Evolutionary conservation across 2,888 invertebrate species (phyloP).

Genomic region (Odontocolon sp.): DNA sequence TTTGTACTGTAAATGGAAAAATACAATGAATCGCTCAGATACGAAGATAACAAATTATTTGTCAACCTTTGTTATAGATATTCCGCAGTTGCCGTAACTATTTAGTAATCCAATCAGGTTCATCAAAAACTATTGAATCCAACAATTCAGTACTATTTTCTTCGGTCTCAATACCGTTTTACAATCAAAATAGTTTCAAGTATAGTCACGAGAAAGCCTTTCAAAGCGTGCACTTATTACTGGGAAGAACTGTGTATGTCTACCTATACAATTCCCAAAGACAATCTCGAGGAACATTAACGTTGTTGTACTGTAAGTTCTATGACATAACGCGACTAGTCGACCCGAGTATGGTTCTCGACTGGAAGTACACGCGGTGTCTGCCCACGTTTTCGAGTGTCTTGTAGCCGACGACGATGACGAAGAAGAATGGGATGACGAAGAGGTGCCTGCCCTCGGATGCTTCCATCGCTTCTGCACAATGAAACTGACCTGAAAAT

Average conservation of each 20-base stretch:
- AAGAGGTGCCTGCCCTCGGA: conserved; percentile 45
- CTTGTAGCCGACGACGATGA: conserved; percentile 39
- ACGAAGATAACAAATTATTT: too few relatives aligned
- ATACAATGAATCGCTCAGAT: too few relatives aligned
- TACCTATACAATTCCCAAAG: not conserved
- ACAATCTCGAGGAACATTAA: not conserved
- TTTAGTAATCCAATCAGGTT: too few relatives aligned
- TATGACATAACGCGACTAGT: conserved; percentile 37
- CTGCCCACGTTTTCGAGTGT: conserved; percentile 40
- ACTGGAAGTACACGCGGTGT: conserved; percentile 20
- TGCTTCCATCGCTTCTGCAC: too few relatives aligned
- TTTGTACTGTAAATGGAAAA: too few relatives aligned
- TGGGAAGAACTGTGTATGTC: not conserved
- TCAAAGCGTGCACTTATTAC: not conserved
- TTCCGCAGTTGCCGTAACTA: too few relatives aligned
- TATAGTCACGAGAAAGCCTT: not conserved
- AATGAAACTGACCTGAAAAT: too few relatives aligned
- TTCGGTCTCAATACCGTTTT: too few relatives aligned
- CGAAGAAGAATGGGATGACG: conserved; percentile 45
- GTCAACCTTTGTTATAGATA: too few relatives aligned
- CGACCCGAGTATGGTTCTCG: conserved; percentile 22
- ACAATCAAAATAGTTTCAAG: too few relatives aligned
- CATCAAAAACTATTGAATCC: too few relatives aligned
- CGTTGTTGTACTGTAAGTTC: not conserved
- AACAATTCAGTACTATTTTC: too few relatives aligned